Conservation (phyloP, 2,797 vertebrate genomes). For the Pachyuromys duprasi region DNA sequence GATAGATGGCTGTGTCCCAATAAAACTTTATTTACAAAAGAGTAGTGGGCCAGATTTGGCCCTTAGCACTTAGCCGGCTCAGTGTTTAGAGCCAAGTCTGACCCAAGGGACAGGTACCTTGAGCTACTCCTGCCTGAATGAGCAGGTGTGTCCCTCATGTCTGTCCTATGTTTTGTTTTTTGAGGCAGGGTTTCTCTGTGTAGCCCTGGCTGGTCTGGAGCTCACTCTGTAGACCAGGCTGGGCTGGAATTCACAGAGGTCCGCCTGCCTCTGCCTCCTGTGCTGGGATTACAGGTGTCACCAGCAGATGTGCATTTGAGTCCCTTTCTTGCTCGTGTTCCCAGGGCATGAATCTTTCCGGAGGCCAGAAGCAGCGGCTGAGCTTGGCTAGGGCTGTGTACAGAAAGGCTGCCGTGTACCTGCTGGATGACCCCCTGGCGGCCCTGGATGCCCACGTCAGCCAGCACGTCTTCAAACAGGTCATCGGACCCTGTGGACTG, state of each 20-base stretch:
- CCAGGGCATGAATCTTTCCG: slow-evolving; percentile 96
- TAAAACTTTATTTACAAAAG: slow-evolving; percentile 48
- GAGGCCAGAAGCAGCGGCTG: slow-evolving; percentile 97
- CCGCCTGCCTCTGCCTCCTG: background rate
- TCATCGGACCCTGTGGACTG: slow-evolving; percentile 94
- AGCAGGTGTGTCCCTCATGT: background rate
- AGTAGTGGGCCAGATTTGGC: background rate
- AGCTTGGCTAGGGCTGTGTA: slow-evolving; percentile 95
- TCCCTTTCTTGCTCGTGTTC: background rate
- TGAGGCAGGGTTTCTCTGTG: background rate
- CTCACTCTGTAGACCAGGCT: background rate
- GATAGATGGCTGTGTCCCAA: background rate
- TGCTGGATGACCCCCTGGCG: slow-evolving; percentile 97
- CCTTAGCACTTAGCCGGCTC: background rate
- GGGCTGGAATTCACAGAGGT: background rate
- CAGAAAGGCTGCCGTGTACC: slow-evolving; percentile 93
- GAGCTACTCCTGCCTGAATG: background rate
- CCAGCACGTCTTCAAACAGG: slow-evolving; percentile 95
- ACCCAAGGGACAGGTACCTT: background rate
- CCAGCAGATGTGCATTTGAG: background rate
- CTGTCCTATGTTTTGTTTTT: background rate
- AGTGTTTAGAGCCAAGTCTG: background rate
- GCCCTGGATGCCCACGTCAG: slow-evolving; percentile 95
- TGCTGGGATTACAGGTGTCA: background rate
- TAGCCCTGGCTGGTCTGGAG: background rate